Base-by-base conservation (phyloP, 2,888 invertebrate genomes). In the Morpho deidamia region DNA sequence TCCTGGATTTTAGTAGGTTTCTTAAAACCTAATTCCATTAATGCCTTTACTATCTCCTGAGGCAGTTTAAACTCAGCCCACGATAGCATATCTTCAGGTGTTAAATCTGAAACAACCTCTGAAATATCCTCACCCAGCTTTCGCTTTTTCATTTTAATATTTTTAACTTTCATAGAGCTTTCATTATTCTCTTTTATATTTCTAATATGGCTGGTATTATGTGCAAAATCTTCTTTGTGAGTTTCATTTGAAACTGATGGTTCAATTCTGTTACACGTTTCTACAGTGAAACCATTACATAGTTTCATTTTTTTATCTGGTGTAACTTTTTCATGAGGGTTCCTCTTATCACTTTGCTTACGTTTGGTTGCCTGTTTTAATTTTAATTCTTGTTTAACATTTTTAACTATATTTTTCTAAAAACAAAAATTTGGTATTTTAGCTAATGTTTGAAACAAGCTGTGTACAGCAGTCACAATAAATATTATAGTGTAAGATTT, bases 1-100 rank as follows among this genome's bases (percentile, higher is more conserved):
- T 92, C 88, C 78, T 99, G 99, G 70, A 99, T 99, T 66, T 93
- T 92, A 0, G 99, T 99, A 0, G 99, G 99, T 14, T 92, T 86
- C 40, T 87, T 87, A 76, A 97, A 98, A 0, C 94, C 93, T 63
- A 94, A 90, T 56, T 96, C 95, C 10, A 92, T 88, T 0, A 99
- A 76, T 0, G 96, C 95, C 68, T 91, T 91, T 37, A 97, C 73
- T 53, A 99, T 91, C 2, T 91, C 77, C 3, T 91, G 85, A 0
- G 95, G 94, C 9, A 98, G 92, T 65, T 93, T 93, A 54, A 93
- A 90, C 47, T 91, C 90, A 7, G 90, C 90, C 95, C 95, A 95
- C 0, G 91, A 89, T 63, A 91, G 70, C 82, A 91, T 84, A 64
- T 91, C 88, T 60, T 88, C 87, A 0, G 86, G 63, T 0, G 83